Percentiles rank a stretch among this genome's conserved stretches.
phyloP scores from a whole-genome alignment of 2,113 vertebrate species.

The Craseonycteris thonglongyai region DNA sequence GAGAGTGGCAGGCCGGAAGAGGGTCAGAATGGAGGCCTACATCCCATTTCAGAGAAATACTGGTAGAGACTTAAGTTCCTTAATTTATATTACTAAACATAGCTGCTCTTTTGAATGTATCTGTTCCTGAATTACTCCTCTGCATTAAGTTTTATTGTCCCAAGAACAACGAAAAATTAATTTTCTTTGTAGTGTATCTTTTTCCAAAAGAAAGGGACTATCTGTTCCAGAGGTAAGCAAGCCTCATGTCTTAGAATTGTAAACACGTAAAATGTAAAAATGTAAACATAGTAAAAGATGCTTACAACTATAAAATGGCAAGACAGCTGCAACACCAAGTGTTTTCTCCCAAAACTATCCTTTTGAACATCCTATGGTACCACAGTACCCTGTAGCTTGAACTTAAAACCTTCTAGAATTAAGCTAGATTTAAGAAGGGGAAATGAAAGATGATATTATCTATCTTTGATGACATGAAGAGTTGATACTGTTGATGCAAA shows the following conservation, averaged over 20 bases:
- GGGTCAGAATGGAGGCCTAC: neutral
- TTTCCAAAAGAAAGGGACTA: neutral
- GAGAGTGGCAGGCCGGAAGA: neutral
- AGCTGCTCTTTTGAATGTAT: neutral
- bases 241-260: neutral
- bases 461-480: neutral
- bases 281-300: neutral
- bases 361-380: neutral
- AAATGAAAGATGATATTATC: neutral
- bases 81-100: conserved; percentile 1
- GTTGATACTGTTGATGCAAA: neutral
- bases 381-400: neutral
- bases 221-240: neutral
- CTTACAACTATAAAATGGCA: neutral
- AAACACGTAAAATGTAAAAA: too few species aligned
- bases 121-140: neutral
- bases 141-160: neutral
- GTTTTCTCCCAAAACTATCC: neutral
- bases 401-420: neutral
- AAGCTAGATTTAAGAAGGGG: neutral
- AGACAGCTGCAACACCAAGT: neutral
- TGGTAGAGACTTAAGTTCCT: neutral
- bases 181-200: neutral
- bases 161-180: conserved; percentile 7
- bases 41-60: neutral